phyloP scores from a whole-genome alignment of 2,113 vertebrate species.

The Salvator merianae region DNA sequence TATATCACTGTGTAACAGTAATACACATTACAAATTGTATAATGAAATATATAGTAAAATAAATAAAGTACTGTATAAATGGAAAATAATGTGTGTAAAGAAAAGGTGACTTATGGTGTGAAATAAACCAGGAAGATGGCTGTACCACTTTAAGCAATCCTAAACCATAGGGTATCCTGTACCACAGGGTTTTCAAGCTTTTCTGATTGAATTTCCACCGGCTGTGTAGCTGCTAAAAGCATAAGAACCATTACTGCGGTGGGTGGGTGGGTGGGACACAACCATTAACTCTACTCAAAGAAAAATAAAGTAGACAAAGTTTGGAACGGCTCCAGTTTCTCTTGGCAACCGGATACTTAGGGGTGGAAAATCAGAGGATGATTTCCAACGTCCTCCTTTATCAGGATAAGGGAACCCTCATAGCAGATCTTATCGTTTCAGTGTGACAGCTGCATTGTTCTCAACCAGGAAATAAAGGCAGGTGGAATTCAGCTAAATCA shows the following conservation, averaged over 20 bases:
- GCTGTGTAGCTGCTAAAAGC: background rate
- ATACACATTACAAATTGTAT: no score
- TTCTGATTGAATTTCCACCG: background rate
- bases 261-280: background rate
- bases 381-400: background rate
- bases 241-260: no score
- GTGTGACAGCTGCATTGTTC: background rate
- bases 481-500: background rate
- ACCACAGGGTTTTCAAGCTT: no score
- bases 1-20: no score
- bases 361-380: background rate
- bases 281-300: background rate
- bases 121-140: no score
- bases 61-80: no score
- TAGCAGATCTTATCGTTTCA: background rate
- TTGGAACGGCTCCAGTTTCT: background rate
- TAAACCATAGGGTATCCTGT: no score
- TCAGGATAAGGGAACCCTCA: background rate
- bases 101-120: no score
- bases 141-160: no score
- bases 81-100: no score
- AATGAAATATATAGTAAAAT: no score
- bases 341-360: background rate
- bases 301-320: background rate
- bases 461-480: background rate